Percentiles rank a stretch among this genome's conserved stretches.
These are phyloP conservation scores for Pristiophorus japonicus DNA, from an alignment of 2,113 vertebrate species.

Conservation along the genomic window DNA sequence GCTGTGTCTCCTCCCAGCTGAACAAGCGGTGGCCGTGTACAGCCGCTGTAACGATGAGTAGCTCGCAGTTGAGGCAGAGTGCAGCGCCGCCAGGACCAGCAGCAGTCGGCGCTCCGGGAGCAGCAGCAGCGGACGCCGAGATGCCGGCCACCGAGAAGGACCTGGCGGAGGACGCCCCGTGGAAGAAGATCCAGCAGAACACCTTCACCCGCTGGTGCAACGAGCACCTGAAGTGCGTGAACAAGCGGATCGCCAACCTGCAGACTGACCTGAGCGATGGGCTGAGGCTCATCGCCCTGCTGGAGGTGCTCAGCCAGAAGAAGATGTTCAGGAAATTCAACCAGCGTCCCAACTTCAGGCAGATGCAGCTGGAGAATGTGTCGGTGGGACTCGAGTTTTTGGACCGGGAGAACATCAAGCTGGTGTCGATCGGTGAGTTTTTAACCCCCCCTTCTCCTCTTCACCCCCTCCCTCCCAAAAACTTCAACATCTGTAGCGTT, in stretches of 20 bases:
- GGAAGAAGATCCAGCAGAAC: slow-evolving; percentile 99
- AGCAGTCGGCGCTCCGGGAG: too few relatives aligned
- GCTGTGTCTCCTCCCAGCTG: too few relatives aligned
- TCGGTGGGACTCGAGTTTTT: slow-evolving; percentile 91
- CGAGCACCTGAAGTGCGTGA: slow-evolving; percentile 76
- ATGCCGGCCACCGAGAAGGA: slow-evolving; percentile 95
- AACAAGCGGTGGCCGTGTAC: too few relatives aligned
- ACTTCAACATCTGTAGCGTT: too few relatives aligned
- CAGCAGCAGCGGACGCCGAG: slow-evolving; percentile 72
- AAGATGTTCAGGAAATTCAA: slow-evolving; percentile 92
- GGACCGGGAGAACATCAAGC: slow-evolving; percentile 84
- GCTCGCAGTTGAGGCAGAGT: too few relatives aligned
- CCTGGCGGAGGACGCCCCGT: slow-evolving; percentile 89
- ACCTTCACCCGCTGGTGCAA: slow-evolving; percentile 96
- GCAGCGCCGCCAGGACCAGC: too few relatives aligned
- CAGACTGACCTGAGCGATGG: slow-evolving; percentile 89
- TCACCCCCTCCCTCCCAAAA: too few relatives aligned
- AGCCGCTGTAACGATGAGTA: too few relatives aligned
- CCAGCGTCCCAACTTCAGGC: slow-evolving; percentile 84
- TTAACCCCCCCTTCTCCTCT: too few relatives aligned
- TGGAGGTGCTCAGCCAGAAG: slow-evolving; percentile 93
- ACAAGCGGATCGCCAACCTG: slow-evolving; percentile 76
- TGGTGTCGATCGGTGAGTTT: slow-evolving; percentile 80
- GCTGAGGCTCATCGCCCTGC: slow-evolving; percentile 81
- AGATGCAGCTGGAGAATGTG: slow-evolving; percentile 96